Evolutionary conservation across 2,113 vertebrate genomes (phyloP).

Genomic region (Sisor rabdophorus): DNA sequence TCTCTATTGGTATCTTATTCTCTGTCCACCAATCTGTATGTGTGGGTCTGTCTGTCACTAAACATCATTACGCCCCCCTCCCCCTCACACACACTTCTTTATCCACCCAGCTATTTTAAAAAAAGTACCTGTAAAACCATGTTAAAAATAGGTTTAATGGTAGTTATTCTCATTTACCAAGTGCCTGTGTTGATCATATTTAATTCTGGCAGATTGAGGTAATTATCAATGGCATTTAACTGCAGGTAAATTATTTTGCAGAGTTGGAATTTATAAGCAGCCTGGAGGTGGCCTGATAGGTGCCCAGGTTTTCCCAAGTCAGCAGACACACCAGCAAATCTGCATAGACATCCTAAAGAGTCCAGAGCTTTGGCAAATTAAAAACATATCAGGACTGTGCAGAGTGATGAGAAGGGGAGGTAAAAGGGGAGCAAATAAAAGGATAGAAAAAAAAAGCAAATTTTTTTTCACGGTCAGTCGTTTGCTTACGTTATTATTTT

Average conservation of each 20-base stretch:
- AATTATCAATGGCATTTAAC: constrained; percentile 59
- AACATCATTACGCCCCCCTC: constrained; percentile 29
- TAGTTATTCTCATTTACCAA: constrained; percentile 66
- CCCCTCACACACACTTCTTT: constrained; percentile 41
- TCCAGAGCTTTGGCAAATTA: constrained; percentile 49
- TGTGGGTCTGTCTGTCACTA: neutral
- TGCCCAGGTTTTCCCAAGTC: constrained; percentile 45
- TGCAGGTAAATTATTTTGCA: constrained; percentile 61
- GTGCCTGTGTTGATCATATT: constrained; percentile 61
- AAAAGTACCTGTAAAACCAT: constrained; percentile 60
- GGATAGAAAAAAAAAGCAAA: neutral
- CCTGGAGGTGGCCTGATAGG: constrained; percentile 42
- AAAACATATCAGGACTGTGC: constrained; percentile 54
- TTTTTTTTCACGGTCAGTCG: neutral
- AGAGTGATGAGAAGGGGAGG: constrained; percentile 31
- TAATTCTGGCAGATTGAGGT: constrained; percentile 64
- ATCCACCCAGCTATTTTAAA: constrained; percentile 63
- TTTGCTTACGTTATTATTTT: no score
- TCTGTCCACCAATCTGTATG: no score
- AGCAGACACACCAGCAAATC: constrained; percentile 48
- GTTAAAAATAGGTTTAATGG: constrained; percentile 58
- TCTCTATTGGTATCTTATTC: no score
- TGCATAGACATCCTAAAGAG: constrained; percentile 48
- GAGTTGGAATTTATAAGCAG: constrained; percentile 41
- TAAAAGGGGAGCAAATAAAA: neutral